Evolutionary conservation across 2,113 vertebrate species (phyloP), one percentile per base, ranked within the genome.

Genomic region (Neofelis nebulosa): DNA sequence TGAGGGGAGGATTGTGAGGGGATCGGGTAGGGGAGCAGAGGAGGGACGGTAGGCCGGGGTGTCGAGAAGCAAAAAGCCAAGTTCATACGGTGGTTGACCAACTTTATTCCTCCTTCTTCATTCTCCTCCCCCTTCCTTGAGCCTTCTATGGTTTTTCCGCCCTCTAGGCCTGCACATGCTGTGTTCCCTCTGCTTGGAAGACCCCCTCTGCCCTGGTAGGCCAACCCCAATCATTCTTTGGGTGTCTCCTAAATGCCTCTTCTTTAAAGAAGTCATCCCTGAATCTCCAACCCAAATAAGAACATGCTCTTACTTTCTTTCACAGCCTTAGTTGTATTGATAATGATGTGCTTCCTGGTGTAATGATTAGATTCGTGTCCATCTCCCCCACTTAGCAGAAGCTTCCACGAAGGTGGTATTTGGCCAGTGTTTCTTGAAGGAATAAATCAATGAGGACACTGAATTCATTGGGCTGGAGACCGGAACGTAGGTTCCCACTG

Each of bases 161-260:
- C n/a, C 15, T 63, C 12, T 45, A 16, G 63, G 33, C 16, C 38
- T 96, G 79, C 7, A 41, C 21, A 7, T 36, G 33, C 57, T 50
- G 68, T 74, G 31, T n/a, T 68, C 18, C 19, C 27, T 94, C 68
- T 76, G n/a, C 38, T 86, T 69, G 52, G 78, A 96, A 96, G 87
- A 41, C 10, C 41, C 41, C 19, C 36, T 55, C 45, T 21, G 71
- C 3, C 38, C 48, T 82, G 25, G 15, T 0, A 76, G 38, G 19
- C 27, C 45, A 65, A 84, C 3, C 18, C 50, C 27, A 10, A 16
- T 18, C 33, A 25, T 50, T 63, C 66, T 48, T 91, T 48, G 74
- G n/a, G 5, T 74, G 41, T 76, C 48, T 87, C 68, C 33, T 55
- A 93, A 74, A 57, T 45, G 33, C 33, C 27, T 94, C 50, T 81